Evolutionary conservation across 2,888 invertebrate genomes (phyloP).

Genomic region (Dione vanillae): DNA sequence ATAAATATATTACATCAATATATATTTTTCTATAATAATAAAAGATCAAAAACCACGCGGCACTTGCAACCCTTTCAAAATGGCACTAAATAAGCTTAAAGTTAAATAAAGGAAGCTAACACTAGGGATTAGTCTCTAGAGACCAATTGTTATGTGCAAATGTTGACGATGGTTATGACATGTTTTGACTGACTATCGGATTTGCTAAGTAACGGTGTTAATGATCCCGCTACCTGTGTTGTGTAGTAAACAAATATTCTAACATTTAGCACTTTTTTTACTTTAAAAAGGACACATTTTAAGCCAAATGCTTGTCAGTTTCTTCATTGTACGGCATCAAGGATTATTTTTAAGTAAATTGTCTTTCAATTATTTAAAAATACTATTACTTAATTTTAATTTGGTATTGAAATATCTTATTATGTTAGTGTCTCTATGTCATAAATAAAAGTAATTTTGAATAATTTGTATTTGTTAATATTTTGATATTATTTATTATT

Average conservation of each 20-base stretch:
- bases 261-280: not conserved
- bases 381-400: no score
- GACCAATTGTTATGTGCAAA: constrained; percentile 63
- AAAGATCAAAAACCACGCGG: not conserved
- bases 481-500: no score
- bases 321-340: not conserved
- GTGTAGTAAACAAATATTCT: not conserved
- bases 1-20: not conserved
- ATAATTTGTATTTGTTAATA: no score
- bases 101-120: constrained; percentile 58
- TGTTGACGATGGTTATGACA: constrained; percentile 71
- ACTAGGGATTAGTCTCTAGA: constrained; percentile 57
- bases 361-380: no score
- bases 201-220: constrained; percentile 70
- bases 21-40: not conserved
- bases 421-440: no score
- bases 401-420: no score
- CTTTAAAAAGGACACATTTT: not conserved
- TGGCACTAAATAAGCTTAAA: constrained; percentile 58
- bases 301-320: not conserved
- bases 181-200: constrained; percentile 75
- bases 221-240: constrained; percentile 64
- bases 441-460: no score
- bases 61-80: constrained; percentile 62
- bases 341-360: not conserved